These are phyloP conservation scores for Tachysurus vachellii DNA, from an alignment of 2,113 vertebrate species.

Conservation along the genomic window DNA sequence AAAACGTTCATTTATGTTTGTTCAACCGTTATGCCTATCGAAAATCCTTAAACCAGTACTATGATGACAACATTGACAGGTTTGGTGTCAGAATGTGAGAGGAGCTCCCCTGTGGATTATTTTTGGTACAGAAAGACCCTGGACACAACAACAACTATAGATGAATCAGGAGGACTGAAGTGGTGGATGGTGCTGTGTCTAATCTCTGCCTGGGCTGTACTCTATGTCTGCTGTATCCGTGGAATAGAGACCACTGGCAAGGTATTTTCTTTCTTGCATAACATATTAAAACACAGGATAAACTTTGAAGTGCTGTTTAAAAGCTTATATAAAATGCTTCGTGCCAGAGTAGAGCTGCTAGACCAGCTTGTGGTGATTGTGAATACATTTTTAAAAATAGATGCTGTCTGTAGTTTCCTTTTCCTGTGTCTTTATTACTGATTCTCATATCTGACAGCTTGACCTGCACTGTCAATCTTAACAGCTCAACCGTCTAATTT, in stretches of 20 bases:
- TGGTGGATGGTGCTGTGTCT: constrained; percentile 85
- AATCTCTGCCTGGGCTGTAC: constrained; percentile 79
- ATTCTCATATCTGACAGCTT: neutral
- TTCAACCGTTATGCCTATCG: neutral
- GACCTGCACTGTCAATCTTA: neutral
- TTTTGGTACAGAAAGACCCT: constrained; percentile 92
- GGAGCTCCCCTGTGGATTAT: constrained; percentile 86
- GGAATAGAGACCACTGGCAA: constrained; percentile 94
- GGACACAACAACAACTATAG: constrained; percentile 77
- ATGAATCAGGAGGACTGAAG: constrained; percentile 76
- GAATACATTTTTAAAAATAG: neutral
- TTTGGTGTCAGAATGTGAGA: constrained; percentile 75
- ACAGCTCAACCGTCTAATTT: neutral
- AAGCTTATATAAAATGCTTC: neutral
- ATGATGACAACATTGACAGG: constrained; percentile 61
- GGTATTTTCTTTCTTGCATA: constrained; percentile 67
- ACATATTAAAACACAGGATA: neutral
- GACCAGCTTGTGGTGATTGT: neutral
- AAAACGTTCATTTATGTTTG: neutral
- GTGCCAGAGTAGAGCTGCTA: neutral
- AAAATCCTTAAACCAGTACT: neutral
- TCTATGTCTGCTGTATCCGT: constrained; percentile 83
- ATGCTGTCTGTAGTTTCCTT: neutral
- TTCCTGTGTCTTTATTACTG: neutral
- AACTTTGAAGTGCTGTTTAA: neutral